These are phyloP conservation scores for Drosophila recens DNA, from an alignment of 2,888 invertebrate species.

Conservation along the genomic window DNA sequence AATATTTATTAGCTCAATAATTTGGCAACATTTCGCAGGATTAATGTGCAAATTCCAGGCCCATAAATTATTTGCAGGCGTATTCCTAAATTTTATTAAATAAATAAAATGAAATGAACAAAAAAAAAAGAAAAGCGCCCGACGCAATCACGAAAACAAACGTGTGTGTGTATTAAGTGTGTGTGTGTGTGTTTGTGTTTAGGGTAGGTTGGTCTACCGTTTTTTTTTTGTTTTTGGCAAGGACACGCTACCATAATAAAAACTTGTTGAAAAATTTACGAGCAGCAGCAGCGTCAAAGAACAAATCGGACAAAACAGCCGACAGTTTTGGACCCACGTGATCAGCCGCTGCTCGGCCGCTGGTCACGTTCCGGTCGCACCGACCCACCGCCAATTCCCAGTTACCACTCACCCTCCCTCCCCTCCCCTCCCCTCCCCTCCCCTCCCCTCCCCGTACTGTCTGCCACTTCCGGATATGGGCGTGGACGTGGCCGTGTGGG, in stretches of 20 bases:
- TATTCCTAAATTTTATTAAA: conserved; percentile 70
- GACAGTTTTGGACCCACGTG: conserved; percentile 35
- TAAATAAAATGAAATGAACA: conserved; percentile 54
- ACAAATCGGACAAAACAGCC: conserved; percentile 64
- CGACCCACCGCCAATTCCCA: conserved; percentile 19
- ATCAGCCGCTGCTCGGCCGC: conserved; percentile 41
- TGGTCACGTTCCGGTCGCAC: conserved; percentile 59
- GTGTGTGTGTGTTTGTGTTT: conserved; percentile 4
- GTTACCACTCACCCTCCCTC: not conserved
- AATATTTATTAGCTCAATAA: conserved; percentile 75
- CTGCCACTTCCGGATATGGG: conserved; percentile 5
- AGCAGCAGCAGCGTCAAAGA: conserved; percentile 61
- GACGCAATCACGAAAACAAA: conserved; percentile 43
- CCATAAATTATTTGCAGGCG: conserved; percentile 68
- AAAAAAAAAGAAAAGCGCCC: conserved; percentile 5
- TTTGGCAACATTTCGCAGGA: conserved; percentile 72
- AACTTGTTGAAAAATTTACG: conserved; percentile 76
- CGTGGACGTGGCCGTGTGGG: not conserved
- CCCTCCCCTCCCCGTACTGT: not conserved
- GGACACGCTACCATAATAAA: conserved; percentile 73
- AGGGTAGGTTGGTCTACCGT: conserved; percentile 6
- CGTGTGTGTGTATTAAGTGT: conserved; percentile 4
- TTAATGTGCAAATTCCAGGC: conserved; percentile 63
- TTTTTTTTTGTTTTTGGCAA: conserved; percentile 33
- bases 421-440: too few relatives aligned